Conservation (phyloP, 2,888 invertebrate genomes). For the Drosophila engyochracea region DNA sequence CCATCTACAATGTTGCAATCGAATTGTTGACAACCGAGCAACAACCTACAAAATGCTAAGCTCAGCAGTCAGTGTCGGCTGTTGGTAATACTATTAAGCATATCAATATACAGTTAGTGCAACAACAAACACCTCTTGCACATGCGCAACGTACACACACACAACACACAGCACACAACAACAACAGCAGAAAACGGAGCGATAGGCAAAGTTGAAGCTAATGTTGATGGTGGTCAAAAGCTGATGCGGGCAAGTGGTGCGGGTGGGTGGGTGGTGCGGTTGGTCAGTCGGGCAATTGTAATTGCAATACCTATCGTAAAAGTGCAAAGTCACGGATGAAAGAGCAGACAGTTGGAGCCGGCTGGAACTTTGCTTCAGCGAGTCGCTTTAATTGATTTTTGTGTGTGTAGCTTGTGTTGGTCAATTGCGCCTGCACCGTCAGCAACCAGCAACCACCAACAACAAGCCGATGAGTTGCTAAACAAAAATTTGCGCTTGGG, state of each 20-base stretch:
- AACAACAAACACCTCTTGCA: conserved; percentile 61
- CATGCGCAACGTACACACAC: conserved; percentile 55
- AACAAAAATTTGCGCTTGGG: conserved; percentile 62
- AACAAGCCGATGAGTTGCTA: conserved; percentile 35
- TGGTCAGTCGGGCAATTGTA: conserved; percentile 44
- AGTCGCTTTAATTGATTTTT: conserved; percentile 78
- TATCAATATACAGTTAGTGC: conserved; percentile 57
- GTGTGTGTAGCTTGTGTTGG: conserved; percentile 26
- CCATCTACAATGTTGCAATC: conserved; percentile 33
- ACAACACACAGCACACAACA: not conserved
- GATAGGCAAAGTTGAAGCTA: conserved; percentile 12
- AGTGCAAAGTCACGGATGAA: conserved; percentile 82
- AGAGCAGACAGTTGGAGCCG: conserved; percentile 46
- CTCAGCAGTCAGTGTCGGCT: conserved; percentile 55
- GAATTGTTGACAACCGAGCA: conserved; percentile 15
- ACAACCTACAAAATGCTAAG: conserved; percentile 36
- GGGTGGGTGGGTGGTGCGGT: conserved; percentile 32
- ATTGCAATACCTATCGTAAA: conserved; percentile 61
- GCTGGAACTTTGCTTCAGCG: conserved; percentile 77
- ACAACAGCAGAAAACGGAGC: not conserved
- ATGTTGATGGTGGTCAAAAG: conserved; percentile 36
- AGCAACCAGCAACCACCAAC: conserved; percentile 33
- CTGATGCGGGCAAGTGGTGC: not conserved
- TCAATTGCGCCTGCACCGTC: conserved; percentile 53
- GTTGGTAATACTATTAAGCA: conserved; percentile 61